phyloP scores from a whole-genome alignment of 2,797 vertebrate species.

The Eulemur rubriventer region DNA sequence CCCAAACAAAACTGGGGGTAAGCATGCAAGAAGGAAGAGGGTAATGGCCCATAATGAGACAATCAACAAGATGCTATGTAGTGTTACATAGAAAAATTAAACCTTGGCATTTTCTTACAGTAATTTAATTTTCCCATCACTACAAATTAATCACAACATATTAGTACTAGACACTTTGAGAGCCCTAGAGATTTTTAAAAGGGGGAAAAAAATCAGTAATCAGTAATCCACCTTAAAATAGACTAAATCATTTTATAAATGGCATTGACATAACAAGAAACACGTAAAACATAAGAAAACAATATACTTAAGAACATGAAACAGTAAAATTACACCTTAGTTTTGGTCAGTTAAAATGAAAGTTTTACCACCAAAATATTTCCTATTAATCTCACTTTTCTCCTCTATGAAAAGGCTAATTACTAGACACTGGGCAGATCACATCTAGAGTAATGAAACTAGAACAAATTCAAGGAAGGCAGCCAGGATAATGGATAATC shows the following conservation, averaged over 20 bases:
- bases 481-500: background rate
- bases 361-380: conserved; percentile 45
- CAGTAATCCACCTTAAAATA: conserved; percentile 38
- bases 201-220: background rate
- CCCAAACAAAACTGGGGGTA: background rate
- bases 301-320: conserved; percentile 7
- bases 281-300: background rate
- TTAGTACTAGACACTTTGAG: background rate
- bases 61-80: background rate
- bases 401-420: background rate
- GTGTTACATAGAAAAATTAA: background rate
- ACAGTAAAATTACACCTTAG: background rate
- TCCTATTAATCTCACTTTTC: conserved; percentile 28
- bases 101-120: background rate
- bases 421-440: background rate
- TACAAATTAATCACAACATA: background rate
- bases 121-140: conserved; percentile 35
- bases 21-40: background rate
- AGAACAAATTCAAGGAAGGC: background rate
- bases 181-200: background rate
- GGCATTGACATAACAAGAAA: background rate
- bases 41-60: background rate
- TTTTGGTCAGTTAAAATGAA: conserved; percentile 30
- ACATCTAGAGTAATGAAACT: background rate
- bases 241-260: background rate